Evolutionary conservation across 2,888 invertebrate species (phyloP), one percentile per base, ranked within the genome.

Genomic region (Polietes domitor): DNA sequence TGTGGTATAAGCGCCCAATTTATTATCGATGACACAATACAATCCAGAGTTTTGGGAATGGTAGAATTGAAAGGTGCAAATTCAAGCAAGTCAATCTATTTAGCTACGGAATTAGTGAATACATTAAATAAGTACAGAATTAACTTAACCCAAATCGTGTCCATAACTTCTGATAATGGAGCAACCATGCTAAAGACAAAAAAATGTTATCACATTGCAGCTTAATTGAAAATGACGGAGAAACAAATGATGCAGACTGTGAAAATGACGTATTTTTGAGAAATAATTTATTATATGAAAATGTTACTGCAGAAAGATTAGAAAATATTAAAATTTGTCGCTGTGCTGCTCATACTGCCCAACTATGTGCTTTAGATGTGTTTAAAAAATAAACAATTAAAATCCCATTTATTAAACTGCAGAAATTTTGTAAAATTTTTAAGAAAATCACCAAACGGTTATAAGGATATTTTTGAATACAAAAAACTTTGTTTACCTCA

Each of bases 1-100:
- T 68, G 68, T 21, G 53, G 53, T 19, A 75, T 75, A 37, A 75
- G 75, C 7, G 75, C 68, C 1, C 76, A 76, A 37, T 76, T 41
- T 55, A 24, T 68, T 6, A 68, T n/a, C 7, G 26, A 26, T 15
- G 26, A 37, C 17, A 12, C 26, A 15, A 70, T 77, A 41, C 19
- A 70, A 70, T 77, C 77, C 1, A 28, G 7, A 17, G 58, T 77
- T 41, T n/a, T 77, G 0, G 77, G 70, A 9, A 76, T 68, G 53
- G 55, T 76, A 9, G 70, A 77, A 53, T 68, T 77, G 10, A 77
- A 70, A 55, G 77, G 58, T 15, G 43, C 55, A 21, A 12, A n/a
- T 24, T 41, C 77, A 43, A 77, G 70, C 15, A 10, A 24, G 26
- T 21, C 26, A n/a, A 41, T 70, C 21, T 55, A 68, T 32, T 37